Conservation (phyloP, 2,888 invertebrate genomes). For the Melangyna quadrimaculata region DNA sequence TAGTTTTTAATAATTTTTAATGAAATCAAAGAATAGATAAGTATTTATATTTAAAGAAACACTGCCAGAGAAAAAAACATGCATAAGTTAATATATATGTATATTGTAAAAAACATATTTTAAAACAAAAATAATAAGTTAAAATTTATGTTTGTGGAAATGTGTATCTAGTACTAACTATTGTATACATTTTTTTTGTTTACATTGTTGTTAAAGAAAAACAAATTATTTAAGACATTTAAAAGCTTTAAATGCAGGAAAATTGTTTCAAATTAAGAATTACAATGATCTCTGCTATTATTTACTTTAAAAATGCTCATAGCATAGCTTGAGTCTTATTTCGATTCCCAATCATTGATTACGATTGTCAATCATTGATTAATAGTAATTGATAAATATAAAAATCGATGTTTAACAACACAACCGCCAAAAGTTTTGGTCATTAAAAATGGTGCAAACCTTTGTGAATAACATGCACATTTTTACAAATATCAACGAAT, state of each 20-base stretch:
- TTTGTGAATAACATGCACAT: too few relatives aligned
- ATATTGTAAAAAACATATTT: not conserved
- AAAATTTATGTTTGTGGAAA: slow-evolving; percentile 29
- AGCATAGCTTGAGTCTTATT: too few relatives aligned
- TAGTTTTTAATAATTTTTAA: slow-evolving; percentile 4
- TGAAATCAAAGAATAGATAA: slow-evolving; percentile 23
- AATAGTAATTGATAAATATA: too few relatives aligned
- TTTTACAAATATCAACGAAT: too few relatives aligned
- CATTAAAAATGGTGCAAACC: too few relatives aligned
- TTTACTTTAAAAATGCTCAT: not conserved
- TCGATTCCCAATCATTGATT: too few relatives aligned
- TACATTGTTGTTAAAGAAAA: not conserved
- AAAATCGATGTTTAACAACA: too few relatives aligned
- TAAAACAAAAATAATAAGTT: slow-evolving; percentile 18
- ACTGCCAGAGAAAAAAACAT: slow-evolving; percentile 65
- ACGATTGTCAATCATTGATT: too few relatives aligned
- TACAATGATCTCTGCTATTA: not conserved
- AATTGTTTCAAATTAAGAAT: not conserved
- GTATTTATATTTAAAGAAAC: slow-evolving; percentile 48
- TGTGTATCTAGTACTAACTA: not conserved
- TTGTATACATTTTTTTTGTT: not conserved
- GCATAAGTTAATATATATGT: slow-evolving; percentile 46
- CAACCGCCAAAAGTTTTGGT: too few relatives aligned
- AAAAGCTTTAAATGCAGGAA: not conserved
- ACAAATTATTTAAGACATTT: not conserved